Conservation (phyloP, 2,797 vertebrate species). For the Holocentrus rufus region DNA sequence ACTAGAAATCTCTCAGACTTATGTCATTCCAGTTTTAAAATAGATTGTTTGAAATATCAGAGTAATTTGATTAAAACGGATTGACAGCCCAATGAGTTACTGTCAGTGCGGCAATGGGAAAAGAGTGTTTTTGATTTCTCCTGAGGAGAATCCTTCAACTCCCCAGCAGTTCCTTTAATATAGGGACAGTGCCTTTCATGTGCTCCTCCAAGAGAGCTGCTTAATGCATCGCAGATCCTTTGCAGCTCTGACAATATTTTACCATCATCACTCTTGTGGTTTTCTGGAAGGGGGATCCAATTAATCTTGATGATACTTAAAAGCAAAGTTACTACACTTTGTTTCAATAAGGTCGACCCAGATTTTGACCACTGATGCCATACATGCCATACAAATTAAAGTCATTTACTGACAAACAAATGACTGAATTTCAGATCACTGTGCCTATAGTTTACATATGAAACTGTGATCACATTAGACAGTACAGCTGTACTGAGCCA, state of each 20-base stretch:
- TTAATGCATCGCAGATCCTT: conserved; percentile 80
- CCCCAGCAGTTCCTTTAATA: conserved; percentile 62
- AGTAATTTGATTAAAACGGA: conserved; percentile 78
- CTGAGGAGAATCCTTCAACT: conserved; percentile 70
- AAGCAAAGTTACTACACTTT: conserved; percentile 43
- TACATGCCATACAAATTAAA: conserved; percentile 3
- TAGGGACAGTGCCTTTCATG: conserved; percentile 72
- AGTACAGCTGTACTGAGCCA: conserved; percentile 3
- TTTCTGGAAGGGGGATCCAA: conserved; percentile 62
- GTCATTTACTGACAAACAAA: conserved; percentile 11
- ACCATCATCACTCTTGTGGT: conserved; percentile 67
- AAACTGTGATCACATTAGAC: conserved; percentile 19
- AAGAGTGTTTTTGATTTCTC: conserved; percentile 73
- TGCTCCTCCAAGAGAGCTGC: conserved; percentile 60
- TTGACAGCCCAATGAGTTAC: conserved; percentile 73
- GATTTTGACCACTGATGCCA: conserved; percentile 31
- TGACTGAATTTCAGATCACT: neutral
- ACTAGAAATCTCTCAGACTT: conserved; percentile 58
- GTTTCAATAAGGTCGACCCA: conserved; percentile 33
- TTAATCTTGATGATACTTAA: conserved; percentile 61
- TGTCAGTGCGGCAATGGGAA: conserved; percentile 75
- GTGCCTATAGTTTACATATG: neutral
- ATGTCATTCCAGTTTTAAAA: conserved; percentile 74
- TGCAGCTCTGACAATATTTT: conserved; percentile 69
- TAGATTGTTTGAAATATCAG: conserved; percentile 70